Evolutionary conservation across 2,888 invertebrate species (phyloP).

Genomic region (Xiphydria camelus): DNA sequence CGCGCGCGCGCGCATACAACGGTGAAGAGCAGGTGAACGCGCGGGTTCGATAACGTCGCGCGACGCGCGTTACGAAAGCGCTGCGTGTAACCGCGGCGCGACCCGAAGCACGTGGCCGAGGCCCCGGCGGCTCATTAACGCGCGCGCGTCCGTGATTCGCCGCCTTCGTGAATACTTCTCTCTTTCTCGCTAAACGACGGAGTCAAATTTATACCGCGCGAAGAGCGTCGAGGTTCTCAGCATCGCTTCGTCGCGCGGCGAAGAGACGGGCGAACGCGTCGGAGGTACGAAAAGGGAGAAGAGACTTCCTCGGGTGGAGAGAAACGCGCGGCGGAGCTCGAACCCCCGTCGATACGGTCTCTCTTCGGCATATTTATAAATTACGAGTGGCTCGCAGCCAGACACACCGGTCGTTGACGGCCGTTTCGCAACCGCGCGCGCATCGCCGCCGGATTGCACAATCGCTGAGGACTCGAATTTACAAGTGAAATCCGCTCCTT

Average conservation of each 20-base stretch:
- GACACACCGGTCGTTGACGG: neutral
- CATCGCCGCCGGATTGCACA: neutral
- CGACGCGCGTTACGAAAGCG: neutral
- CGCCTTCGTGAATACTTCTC: no score
- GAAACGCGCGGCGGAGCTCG: no score
- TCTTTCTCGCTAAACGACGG: slow-evolving; percentile 14
- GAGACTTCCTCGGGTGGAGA: no score
- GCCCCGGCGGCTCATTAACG: neutral
- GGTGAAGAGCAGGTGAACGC: no score
- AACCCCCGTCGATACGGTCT: no score
- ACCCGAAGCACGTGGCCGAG: neutral
- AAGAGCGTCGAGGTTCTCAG: slow-evolving; percentile 6
- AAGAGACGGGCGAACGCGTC: no score
- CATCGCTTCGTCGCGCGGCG: no score
- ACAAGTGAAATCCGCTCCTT: no score
- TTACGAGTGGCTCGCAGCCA: neutral
- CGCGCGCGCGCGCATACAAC: no score
- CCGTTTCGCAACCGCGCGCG: neutral
- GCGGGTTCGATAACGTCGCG: neutral
- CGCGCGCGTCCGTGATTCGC: slow-evolving; percentile 21
- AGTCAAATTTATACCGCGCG: slow-evolving; percentile 14
- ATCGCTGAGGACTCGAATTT: neutral
- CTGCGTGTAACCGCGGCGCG: neutral
- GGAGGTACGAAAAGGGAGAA: no score
- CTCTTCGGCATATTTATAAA: neutral